phyloP scores from a whole-genome alignment of 2,888 invertebrate species.

The Kryphioiulus occultus region DNA sequence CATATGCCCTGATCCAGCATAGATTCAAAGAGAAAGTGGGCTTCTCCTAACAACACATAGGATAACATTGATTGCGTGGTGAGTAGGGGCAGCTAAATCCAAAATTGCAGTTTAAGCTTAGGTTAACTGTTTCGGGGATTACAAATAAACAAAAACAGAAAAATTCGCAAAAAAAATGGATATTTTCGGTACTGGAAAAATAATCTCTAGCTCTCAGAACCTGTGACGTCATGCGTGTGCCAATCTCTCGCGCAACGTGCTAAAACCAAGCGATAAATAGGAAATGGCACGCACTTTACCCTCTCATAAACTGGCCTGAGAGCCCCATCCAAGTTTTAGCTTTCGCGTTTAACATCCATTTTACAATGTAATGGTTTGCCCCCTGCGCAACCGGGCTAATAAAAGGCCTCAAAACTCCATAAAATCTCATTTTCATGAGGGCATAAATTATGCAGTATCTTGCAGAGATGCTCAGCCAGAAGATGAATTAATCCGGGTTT shows the following conservation, averaged over 20 bases:
- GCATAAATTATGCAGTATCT: neutral
- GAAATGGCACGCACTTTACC: neutral
- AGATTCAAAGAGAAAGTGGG: no score
- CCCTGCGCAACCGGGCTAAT: neutral
- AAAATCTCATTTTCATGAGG: neutral
- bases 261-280: neutral
- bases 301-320: neutral
- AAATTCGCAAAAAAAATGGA: no score
- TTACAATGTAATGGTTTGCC: neutral
- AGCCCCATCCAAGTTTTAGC: neutral
- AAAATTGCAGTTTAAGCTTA: no score
- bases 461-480: neutral
- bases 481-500: constrained; percentile 6
- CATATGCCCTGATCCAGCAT: no score
- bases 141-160: no score
- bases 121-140: no score
- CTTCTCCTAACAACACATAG: no score
- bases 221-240: neutral
- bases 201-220: no score
- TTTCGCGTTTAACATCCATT: neutral
- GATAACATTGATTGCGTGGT: no score
- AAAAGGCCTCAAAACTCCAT: constrained; percentile 14
- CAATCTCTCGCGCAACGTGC: neutral
- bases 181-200: no score
- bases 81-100: no score